phyloP scores from a whole-genome alignment of 1,140 invertebrate species.

The Laupala kohalensis region DNA sequence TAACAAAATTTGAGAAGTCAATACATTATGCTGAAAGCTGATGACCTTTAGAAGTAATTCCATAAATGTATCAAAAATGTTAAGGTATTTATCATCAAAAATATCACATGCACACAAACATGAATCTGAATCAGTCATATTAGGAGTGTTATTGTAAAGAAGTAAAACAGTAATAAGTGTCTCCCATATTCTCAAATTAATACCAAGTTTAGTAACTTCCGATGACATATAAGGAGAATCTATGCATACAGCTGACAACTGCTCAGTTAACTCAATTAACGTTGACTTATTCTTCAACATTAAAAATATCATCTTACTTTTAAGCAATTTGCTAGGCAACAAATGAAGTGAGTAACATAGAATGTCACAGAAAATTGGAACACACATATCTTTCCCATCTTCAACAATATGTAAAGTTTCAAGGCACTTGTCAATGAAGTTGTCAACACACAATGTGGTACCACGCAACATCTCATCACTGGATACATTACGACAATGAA shows the following conservation, averaged over 20 bases:
- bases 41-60: background rate
- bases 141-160: background rate
- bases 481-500: background rate
- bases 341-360: background rate
- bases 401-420: background rate
- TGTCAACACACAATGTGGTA: background rate
- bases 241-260: background rate
- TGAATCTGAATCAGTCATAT: no score
- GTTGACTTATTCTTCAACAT: background rate
- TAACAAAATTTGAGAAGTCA: background rate
- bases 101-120: background rate
- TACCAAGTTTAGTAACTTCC: background rate
- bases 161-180: background rate
- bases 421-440: background rate
- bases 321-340: background rate
- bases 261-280: background rate
- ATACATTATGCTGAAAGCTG: background rate
- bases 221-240: background rate
- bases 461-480: background rate
- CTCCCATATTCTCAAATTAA: slow-evolving; percentile 2
- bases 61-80: background rate
- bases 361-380: background rate
- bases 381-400: background rate
- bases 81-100: background rate
- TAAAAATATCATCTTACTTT: background rate